Evolutionary conservation across 2,888 invertebrate genomes (phyloP).

Genomic region (Tubiluchus corallicola): DNA sequence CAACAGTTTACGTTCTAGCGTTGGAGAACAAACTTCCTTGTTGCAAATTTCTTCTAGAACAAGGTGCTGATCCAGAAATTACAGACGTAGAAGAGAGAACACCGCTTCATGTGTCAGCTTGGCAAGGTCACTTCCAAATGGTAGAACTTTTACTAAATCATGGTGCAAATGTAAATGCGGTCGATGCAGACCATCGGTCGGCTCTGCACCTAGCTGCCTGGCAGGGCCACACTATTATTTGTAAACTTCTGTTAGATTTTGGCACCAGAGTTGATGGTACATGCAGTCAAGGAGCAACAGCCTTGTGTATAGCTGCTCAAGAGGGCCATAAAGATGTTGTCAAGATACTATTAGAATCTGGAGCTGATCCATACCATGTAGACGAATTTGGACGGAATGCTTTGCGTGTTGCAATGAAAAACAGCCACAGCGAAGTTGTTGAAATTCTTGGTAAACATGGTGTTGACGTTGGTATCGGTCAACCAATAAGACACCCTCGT

Average conservation of each 20-base stretch:
- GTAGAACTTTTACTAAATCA: slow-evolving; percentile 62
- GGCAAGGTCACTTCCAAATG: slow-evolving; percentile 89
- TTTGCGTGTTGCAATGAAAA: slow-evolving; percentile 72
- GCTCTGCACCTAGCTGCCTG: slow-evolving; percentile 86
- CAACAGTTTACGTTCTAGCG: slow-evolving; percentile 75
- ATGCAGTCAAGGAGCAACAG: slow-evolving; percentile 87
- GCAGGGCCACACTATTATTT: slow-evolving; percentile 75
- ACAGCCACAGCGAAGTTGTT: slow-evolving; percentile 65
- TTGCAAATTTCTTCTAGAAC: slow-evolving; percentile 37
- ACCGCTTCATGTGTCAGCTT: slow-evolving; percentile 69
- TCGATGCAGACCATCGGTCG: slow-evolving; percentile 66
- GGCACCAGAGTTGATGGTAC: slow-evolving; percentile 59
- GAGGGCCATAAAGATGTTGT: slow-evolving; percentile 89
- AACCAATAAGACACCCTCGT: too few species aligned
- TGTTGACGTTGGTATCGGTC: too few species aligned
- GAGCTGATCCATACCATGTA: slow-evolving; percentile 31
- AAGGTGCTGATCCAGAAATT: slow-evolving; percentile 57
- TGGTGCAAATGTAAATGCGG: slow-evolving; percentile 68
- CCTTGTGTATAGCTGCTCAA: slow-evolving; percentile 78
- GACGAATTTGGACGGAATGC: slow-evolving; percentile 31
- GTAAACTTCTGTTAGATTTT: slow-evolving; percentile 49
- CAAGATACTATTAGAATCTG: slow-evolving; percentile 35
- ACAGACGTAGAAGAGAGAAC: slow-evolving; percentile 79
- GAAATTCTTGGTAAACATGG: slow-evolving; percentile 35
- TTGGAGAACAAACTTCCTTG: slow-evolving; percentile 43